Conservation (phyloP, 2,113 vertebrate species). For the Hypocryptadius cinnamomeus region DNA sequence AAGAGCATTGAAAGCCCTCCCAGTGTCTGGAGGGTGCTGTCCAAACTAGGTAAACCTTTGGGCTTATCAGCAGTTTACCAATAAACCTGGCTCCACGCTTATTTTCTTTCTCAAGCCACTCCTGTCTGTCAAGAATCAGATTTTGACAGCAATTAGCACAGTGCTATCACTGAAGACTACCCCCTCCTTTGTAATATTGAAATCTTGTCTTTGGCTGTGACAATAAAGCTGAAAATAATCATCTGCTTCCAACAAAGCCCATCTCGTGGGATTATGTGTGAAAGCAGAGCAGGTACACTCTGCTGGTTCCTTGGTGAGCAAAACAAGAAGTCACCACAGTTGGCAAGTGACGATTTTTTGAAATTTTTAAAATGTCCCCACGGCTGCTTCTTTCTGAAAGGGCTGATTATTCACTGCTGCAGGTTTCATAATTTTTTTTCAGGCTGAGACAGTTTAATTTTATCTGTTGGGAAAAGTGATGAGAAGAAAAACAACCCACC, state of each 20-base stretch:
- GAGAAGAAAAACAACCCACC: background rate
- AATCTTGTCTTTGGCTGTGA: background rate
- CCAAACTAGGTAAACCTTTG: background rate
- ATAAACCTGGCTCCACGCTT: background rate
- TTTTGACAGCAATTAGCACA: constrained; percentile 34
- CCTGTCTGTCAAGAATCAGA: background rate
- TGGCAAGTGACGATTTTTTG: background rate
- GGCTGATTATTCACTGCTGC: background rate
- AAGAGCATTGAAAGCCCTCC: background rate
- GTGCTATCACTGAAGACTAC: background rate
- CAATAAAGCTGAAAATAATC: background rate
- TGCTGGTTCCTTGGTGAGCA: background rate
- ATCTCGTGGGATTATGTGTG: background rate
- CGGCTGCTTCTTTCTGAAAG: background rate
- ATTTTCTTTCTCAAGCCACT: background rate
- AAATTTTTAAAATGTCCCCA: background rate
- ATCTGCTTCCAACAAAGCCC: background rate
- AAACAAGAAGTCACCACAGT: background rate
- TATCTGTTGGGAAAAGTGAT: constrained; percentile 1
- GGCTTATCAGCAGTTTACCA: background rate
- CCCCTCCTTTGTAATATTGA: background rate
- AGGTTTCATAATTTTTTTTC: background rate
- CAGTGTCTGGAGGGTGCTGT: background rate
- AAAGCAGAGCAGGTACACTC: background rate
- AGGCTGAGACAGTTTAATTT: constrained; percentile 27